Percentiles rank a stretch among this genome's conserved stretches.
Evolutionary conservation across 2,797 vertebrate genomes (phyloP).

Genomic region (Cossypha niveicapilla): DNA sequence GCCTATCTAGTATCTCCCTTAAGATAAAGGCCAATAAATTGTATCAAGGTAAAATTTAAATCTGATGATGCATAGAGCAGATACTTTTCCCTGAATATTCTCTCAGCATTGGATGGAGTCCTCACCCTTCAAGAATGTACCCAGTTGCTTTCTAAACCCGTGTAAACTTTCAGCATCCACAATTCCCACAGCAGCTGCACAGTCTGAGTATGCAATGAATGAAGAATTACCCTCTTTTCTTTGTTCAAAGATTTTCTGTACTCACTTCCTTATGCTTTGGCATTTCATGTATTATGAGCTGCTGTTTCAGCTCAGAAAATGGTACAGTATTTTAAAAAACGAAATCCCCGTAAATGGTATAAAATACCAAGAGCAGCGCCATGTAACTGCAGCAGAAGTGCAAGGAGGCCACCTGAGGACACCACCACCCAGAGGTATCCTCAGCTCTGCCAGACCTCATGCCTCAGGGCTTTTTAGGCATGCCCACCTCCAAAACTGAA

Average conservation of each 20-base stretch:
- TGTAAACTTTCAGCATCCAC: neutral
- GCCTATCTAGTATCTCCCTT: neutral
- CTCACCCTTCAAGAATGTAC: neutral
- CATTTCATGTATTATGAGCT: neutral
- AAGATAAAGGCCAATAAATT: neutral
- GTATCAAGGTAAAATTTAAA: neutral
- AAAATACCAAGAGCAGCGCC: neutral
- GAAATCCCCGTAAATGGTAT: neutral
- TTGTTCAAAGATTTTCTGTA: neutral
- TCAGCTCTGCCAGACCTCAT: neutral
- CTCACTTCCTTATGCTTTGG: neutral
- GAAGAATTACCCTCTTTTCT: neutral
- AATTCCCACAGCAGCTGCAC: neutral
- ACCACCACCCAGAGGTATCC: neutral
- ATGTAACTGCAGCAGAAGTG: neutral
- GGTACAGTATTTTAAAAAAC: neutral
- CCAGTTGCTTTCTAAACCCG: neutral
- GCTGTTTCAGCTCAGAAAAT: neutral
- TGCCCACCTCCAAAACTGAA: neutral
- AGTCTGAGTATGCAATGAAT: neutral
- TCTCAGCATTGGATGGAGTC: neutral
- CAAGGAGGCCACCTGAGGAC: neutral
- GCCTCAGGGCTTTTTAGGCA: neutral
- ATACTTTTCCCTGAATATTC: neutral
- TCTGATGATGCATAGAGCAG: neutral